Evolutionary conservation across 2,113 vertebrate genomes (phyloP).

Genomic region (Meriones unguiculatus): DNA sequence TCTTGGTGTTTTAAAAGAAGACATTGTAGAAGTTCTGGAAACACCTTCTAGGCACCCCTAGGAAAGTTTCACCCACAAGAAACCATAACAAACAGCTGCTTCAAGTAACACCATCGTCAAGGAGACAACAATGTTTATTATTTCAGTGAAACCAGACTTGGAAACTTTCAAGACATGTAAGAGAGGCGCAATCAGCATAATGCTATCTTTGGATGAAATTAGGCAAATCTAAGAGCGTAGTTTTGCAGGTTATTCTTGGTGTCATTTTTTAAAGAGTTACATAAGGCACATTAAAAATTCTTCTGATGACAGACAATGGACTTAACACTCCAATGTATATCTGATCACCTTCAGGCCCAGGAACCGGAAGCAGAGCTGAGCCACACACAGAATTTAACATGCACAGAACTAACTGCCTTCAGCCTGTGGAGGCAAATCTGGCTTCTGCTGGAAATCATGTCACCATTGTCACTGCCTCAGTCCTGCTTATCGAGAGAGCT

Average conservation of each 20-base stretch:
- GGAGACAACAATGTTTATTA: neutral
- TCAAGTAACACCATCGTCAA: slow-evolving; percentile 32
- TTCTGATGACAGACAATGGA: slow-evolving; percentile 57
- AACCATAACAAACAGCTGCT: neutral
- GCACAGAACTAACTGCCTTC: slow-evolving; percentile 10
- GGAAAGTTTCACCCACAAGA: neutral
- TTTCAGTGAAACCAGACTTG: slow-evolving; percentile 35
- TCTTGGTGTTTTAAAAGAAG: neutral
- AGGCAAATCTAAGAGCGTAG: neutral
- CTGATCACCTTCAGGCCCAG: slow-evolving; percentile 33
- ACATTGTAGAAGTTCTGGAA: neutral
- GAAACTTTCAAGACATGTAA: slow-evolving; percentile 26
- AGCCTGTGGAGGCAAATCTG: slow-evolving; percentile 48
- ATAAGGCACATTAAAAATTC: slow-evolving; percentile 54
- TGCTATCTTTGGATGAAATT: slow-evolving; percentile 53
- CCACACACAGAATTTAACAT: slow-evolving; percentile 40
- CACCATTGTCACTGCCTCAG: neutral
- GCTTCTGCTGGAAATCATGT: slow-evolving; percentile 64
- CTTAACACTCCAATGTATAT: slow-evolving; percentile 31
- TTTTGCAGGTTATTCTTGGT: slow-evolving; percentile 59
- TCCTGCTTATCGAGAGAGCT: slow-evolving; percentile 30
- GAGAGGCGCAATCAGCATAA: neutral
- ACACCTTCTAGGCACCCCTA: neutral
- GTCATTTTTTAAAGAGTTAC: slow-evolving; percentile 59
- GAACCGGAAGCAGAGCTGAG: slow-evolving; percentile 24